Evolutionary conservation across 2,888 invertebrate genomes (phyloP), one percentile per base, ranked within the genome.

Genomic region (Drosophila anomelani): DNA sequence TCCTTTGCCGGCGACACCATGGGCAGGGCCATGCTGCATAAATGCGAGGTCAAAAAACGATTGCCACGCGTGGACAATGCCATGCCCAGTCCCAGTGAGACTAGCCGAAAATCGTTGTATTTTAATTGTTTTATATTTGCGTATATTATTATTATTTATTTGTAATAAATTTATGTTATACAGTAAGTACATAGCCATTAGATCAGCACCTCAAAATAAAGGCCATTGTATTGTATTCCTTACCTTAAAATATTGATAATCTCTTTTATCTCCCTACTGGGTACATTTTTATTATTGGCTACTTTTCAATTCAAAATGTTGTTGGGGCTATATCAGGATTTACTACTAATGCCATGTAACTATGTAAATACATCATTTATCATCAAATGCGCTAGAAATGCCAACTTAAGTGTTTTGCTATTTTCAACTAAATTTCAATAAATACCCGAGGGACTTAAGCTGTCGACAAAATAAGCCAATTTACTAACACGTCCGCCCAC

Each of bases 381-480:
- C 69, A 75, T 59, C 51, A 47, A 49, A 75, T 43, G 53, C 71
- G 67, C 72, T 70, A 59, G 53, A 53, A 83, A 76, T 75, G 81
- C 71, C 69, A 77, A 62, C 88, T 70, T 87, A 84, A 89, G 89
- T 84, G 88, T 81, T 84, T 87, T 60, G 76, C 85, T 67, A 85
- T 81, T 71, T 71, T 68, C 77, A 68, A 87, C 77, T 87, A 87
- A 81, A 89, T 87, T 84, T 84, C 89, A 87, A 89, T 84, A 87
- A 84, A 84, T 77, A 81, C 84, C 84, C 79, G 47, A 46, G 69
- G 77, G 84, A 78, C 85, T 87, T 85, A 77, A 76, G 75, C 84
- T 84, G 89, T 87, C 89, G 88, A 89, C 89, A 79, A 85, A 87
- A 81, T 89, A 84, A 84, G 89, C 84, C 84, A 84, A 84, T 84